Evolutionary conservation across 2,888 invertebrate species (phyloP).

Genomic region (Drosophila colorata): DNA sequence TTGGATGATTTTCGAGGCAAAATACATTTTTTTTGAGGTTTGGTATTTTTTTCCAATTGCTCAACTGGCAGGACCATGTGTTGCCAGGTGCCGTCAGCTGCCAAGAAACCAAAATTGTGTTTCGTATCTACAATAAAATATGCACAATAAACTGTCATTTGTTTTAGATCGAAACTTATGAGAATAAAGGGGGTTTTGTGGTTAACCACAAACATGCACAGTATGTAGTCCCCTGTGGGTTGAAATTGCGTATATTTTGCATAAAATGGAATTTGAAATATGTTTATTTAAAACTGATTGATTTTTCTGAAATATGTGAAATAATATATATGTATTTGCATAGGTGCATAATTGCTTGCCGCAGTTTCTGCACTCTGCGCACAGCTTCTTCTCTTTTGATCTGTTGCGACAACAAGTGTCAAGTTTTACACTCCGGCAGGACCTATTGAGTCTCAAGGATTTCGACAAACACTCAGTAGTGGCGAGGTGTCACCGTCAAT

Average conservation of each 20-base stretch:
- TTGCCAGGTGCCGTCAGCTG: constrained; percentile 32
- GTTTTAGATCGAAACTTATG: neutral
- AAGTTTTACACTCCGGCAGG: constrained; percentile 33
- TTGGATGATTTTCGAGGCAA: too few species aligned
- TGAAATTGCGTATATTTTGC: constrained; percentile 26
- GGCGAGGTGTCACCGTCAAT: constrained; percentile 56
- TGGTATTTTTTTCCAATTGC: neutral
- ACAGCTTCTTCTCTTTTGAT: constrained; percentile 55
- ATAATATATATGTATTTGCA: neutral
- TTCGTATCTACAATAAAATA: too few species aligned
- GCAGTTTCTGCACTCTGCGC: constrained; percentile 11
- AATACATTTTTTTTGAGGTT: neutral
- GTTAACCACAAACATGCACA: neutral
- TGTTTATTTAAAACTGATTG: constrained; percentile 31
- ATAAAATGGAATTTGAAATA: constrained; percentile 31
- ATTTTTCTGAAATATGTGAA: constrained; percentile 12
- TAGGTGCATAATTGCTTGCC: constrained; percentile 6
- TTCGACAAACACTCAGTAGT: constrained; percentile 47
- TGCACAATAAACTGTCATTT: too few species aligned
- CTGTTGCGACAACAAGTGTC: constrained; percentile 62
- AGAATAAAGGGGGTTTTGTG: constrained; percentile 1
- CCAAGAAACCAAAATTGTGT: neutral
- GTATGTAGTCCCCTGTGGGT: constrained; percentile 24
- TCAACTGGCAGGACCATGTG: constrained; percentile 36
- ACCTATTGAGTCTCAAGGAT: constrained; percentile 41